Evolutionary conservation across 2,888 invertebrate genomes (phyloP), one percentile per base, ranked within the genome.

Genomic region (Leptogaster cylindrica): DNA sequence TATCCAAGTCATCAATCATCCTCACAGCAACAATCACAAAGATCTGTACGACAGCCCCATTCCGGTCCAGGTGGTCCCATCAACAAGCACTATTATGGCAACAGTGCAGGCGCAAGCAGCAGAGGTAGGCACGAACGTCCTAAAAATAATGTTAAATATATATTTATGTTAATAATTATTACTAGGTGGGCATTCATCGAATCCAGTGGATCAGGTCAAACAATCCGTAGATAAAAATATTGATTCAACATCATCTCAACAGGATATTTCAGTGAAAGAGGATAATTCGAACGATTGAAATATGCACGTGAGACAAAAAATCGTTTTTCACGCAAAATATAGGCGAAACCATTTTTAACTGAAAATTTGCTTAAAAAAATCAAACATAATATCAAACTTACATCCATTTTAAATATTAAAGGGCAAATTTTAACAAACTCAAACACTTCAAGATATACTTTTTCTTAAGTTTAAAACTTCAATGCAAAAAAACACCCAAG

Each of bases 1-100:
- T 80, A 80, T 76, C 80, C 80, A 66, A 23, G 67, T 36, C 68
- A 70, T 33, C 70, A 67, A 14, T 79, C 78, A 66, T 78, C 78
- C 73, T 76, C 77, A 68, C 73, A 72, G 31, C 73, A 72, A 48
- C 74, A 73, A 72, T 72, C 73, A 25, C 66, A 66, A 50, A 51
- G 65, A 20, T 12, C 65, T 16, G 52, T 65, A 14, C 25, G 65
- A 51, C 65, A 65, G 28, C 65, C 51, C 39, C 52, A 51, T 52
- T 41, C 51, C 44, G 75, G 71, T 51, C 73, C 74, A 52, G 74
- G 75, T 48, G 71, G 71, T 27, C 77, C 78, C 72, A 76, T 79
- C 70, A 78, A 75, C 73, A 80, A 80, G 75, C 77, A 79, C 74
- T 74, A 76, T 66, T 78, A 77, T 70, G 52, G 52, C 28, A 46